Evolutionary conservation across 2,888 invertebrate species (phyloP).

Genomic region (Spatulosminthurus flaviceps): DNA sequence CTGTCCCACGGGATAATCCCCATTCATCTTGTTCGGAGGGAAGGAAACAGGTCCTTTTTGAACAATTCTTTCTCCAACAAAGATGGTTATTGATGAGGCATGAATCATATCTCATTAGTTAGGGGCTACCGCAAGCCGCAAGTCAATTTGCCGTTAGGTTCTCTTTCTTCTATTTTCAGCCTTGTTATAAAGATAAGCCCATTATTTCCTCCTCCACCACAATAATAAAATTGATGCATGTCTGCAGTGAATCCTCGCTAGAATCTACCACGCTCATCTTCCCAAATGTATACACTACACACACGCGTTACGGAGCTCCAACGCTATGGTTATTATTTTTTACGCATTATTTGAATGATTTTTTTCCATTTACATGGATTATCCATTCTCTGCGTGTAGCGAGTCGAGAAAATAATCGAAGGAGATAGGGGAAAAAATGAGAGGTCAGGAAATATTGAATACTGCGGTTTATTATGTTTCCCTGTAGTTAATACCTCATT

Average conservation of each 20-base stretch:
- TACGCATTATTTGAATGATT: too few relatives aligned
- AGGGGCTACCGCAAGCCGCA: conserved; percentile 38
- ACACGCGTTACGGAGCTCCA: background rate
- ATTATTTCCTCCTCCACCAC: background rate
- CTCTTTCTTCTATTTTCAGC: background rate
- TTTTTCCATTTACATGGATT: too few relatives aligned
- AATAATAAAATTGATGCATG: background rate
- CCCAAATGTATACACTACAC: background rate
- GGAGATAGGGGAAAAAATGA: background rate
- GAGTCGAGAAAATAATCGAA: background rate
- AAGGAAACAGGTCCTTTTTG: background rate
- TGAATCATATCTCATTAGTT: conserved; percentile 31
- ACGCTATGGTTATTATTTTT: too few relatives aligned
- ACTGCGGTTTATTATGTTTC: background rate
- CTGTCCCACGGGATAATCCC: background rate
- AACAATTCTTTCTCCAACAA: background rate
- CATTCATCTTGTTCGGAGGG: background rate
- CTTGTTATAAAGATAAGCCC: background rate
- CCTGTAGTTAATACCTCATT: background rate
- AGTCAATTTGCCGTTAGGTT: conserved; percentile 4
- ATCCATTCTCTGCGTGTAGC: too few relatives aligned
- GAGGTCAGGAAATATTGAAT: background rate
- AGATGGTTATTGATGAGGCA: conserved; percentile 4
- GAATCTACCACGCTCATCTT: too few relatives aligned
- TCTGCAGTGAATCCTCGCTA: background rate